A percentile compares a stretch with the other conserved stretches of the same genome.
These are phyloP conservation scores for Drosophila orosa DNA, from an alignment of 1,140 invertebrate species.

Conservation along the genomic window DNA sequence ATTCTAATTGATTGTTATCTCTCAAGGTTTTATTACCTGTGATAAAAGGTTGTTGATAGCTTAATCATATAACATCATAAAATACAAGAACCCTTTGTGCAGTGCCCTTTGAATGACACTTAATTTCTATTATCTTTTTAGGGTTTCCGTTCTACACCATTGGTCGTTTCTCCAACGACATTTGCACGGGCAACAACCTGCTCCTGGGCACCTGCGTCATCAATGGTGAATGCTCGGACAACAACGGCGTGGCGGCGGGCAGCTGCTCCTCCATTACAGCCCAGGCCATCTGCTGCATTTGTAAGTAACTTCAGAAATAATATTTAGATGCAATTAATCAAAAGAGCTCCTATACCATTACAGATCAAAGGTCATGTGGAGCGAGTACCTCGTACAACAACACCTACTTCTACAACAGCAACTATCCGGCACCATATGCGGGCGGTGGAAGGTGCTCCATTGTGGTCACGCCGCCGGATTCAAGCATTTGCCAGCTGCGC, in stretches of 20 bases:
- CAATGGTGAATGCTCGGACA: constrained; percentile 89
- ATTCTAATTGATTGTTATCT: neutral
- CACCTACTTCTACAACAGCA: constrained; percentile 92
- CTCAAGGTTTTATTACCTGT: neutral
- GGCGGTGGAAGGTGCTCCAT: constrained; percentile 89
- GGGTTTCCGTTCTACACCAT: constrained; percentile 89
- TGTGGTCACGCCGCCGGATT: constrained; percentile 88
- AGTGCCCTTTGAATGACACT: constrained; percentile 4
- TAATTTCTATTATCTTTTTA: constrained; percentile 26
- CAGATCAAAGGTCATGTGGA: constrained; percentile 89
- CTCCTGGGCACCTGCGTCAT: constrained; percentile 91
- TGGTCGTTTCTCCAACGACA: constrained; percentile 89
- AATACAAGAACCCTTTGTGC: neutral
- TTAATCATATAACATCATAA: neutral
- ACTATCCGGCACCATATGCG: constrained; percentile 88
- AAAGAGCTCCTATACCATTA: neutral
- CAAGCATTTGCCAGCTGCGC: constrained; percentile 90
- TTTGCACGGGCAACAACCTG: constrained; percentile 87
- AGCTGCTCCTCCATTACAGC: constrained; percentile 88
- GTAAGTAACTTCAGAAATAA: constrained; percentile 85
- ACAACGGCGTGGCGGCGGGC: constrained; percentile 89
- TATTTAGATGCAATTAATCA: no score
- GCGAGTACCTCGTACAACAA: constrained; percentile 89
- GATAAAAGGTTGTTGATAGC: neutral
- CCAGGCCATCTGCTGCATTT: constrained; percentile 90